Evolutionary conservation across 2,113 vertebrate species (phyloP), one percentile per base, ranked within the genome.

Genomic region (Istiophorus platypterus): DNA sequence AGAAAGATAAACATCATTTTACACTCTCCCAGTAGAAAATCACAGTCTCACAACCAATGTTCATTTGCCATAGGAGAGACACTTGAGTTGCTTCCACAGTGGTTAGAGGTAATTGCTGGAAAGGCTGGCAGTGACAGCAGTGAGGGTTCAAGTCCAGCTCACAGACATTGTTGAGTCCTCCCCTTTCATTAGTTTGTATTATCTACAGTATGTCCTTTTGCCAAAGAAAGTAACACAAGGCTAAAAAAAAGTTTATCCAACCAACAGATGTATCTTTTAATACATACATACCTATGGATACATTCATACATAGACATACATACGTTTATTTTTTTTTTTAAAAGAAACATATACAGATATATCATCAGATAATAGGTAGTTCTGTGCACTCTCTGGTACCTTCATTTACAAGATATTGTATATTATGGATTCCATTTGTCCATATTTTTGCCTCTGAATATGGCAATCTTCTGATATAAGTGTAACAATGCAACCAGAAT

Each of bases 401-500:
- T 54, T 63, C 14, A 47, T 15, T 34, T n/a, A 20, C 9, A 66
- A 2, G 39, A 49, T 13, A 42, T 8, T 76, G 45, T 47, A 57
- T 26, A 39, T 54, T 63, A 9, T 41, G 2, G 31, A 2, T 64
- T 47, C 8, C 49, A 1, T 78, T 74, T 71, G 37, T 57, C 27
- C 29, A 27, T 76, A 76, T 85, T 52, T 77, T 39, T 20, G 42
- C 47, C 13, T 63, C 13, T 24, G 20, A 73, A 59, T 69, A 51
- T 56, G 29, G 27, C n/a, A 61, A 18, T 85, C 41, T 62, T 37
- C 58, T 61, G 66, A 81, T 76, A 52, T 34, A 49, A 65, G 31
- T 52, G 31, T 58, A 67, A 73, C 52, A 78, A 65, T 47, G 71
- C 59, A 70, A 52, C 72, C 29, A n/a, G 42, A 76, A 74, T 73